Conservation (phyloP, 2,113 vertebrate genomes). For the Amblyopsis rosae region DNA sequence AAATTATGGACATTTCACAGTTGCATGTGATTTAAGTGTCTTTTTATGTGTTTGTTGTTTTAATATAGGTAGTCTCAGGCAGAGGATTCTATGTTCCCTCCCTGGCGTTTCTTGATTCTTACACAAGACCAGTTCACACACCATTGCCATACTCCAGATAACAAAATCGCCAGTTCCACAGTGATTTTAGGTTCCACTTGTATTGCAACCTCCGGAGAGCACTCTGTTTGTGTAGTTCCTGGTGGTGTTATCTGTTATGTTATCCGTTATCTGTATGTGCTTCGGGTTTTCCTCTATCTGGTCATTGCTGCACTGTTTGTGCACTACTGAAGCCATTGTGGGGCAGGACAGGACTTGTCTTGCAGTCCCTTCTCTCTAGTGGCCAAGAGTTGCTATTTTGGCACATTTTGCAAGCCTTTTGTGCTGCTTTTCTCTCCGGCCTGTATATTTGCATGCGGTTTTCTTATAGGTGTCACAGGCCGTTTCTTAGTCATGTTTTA, state of each 20-base stretch:
- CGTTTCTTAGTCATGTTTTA: constrained; percentile 31
- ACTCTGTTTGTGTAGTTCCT: constrained; percentile 2
- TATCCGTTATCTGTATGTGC: constrained; percentile 44
- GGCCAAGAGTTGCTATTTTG: constrained; percentile 9
- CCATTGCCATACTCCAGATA: neutral
- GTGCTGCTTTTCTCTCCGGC: constrained; percentile 14
- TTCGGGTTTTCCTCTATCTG: constrained; percentile 45
- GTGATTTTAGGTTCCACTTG: constrained; percentile 15
- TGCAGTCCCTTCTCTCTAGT: constrained; percentile 13
- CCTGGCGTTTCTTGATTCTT: constrained; percentile 12
- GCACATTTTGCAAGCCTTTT: constrained; percentile 29
- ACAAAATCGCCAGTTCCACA: constrained; percentile 3
- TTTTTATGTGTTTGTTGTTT: neutral
- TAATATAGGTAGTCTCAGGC: constrained; percentile 23
- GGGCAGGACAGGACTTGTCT: constrained; percentile 27
- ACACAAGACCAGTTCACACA: neutral
- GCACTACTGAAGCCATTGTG: constrained; percentile 43
- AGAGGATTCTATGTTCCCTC: constrained; percentile 53
- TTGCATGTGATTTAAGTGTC: constrained; percentile 33
- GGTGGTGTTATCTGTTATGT: constrained; percentile 16
- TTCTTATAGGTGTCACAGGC: constrained; percentile 19
- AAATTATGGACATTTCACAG: constrained; percentile 3
- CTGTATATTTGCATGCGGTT: constrained; percentile 7
- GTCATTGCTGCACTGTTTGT: constrained; percentile 54
- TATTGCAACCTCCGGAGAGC: constrained; percentile 44